phyloP scores from a whole-genome alignment of 2,888 invertebrate species.

The Trimorus sp. region DNA sequence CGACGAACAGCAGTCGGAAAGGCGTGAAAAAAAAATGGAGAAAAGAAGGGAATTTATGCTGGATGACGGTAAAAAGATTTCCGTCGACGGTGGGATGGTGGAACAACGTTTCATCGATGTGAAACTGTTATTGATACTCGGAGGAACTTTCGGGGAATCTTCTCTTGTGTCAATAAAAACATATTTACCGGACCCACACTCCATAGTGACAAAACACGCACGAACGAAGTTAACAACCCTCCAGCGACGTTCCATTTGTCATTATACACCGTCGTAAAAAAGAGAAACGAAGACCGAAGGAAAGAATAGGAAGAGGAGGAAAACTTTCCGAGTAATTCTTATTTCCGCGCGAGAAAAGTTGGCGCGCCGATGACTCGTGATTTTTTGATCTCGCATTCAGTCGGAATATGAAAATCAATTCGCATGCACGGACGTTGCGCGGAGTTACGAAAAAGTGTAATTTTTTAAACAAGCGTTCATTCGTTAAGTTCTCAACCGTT shows the following conservation, averaged over 20 bases:
- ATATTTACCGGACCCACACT: conserved; percentile 73
- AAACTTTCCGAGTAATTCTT: conserved; percentile 57
- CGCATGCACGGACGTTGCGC: not conserved
- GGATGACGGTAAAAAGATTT: conserved; percentile 55
- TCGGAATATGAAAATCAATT: conserved; percentile 50
- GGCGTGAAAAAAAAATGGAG: no score
- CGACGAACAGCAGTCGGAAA: no score
- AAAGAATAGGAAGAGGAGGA: conserved; percentile 14
- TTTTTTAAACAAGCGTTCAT: no score
- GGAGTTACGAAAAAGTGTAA: no score
- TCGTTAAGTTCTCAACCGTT: no score
- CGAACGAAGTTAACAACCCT: conserved; percentile 73
- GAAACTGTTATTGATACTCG: conserved; percentile 67
- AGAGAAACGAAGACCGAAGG: conserved; percentile 27
- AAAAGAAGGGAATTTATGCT: not conserved
- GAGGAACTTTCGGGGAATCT: conserved; percentile 63
- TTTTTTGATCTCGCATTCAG: conserved; percentile 51
- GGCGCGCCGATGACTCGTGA: conserved; percentile 65
- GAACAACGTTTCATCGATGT: conserved; percentile 59
- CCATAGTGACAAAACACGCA: conserved; percentile 63
- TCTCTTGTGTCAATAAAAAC: conserved; percentile 73
- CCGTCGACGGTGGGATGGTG: conserved; percentile 31
- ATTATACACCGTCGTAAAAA: conserved; percentile 52
- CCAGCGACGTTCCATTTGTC: conserved; percentile 66
- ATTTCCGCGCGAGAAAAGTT: conserved; percentile 61